These are phyloP conservation scores for Philhelius pedissequus DNA, from an alignment of 2,888 invertebrate genomes.

Conservation along the genomic window DNA sequence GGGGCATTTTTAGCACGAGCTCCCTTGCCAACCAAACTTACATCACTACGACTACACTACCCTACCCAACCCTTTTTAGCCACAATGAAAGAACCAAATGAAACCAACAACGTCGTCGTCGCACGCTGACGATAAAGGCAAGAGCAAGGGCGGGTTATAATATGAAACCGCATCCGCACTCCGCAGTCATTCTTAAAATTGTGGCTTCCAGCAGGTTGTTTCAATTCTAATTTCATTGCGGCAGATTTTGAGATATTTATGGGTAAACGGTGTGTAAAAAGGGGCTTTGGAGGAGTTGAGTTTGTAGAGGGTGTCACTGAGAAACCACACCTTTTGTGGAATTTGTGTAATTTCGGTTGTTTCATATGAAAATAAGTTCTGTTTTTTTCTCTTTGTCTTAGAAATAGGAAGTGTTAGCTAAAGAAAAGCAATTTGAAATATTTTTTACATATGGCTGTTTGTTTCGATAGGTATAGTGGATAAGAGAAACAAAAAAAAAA, in stretches of 20 bases:
- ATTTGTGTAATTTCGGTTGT: slow-evolving; percentile 60
- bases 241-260: slow-evolving; percentile 68
- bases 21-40: slow-evolving; percentile 25
- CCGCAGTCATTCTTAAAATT: slow-evolving; percentile 68
- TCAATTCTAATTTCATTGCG: slow-evolving; percentile 69
- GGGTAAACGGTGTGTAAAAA: slow-evolving; percentile 26
- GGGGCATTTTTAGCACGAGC: slow-evolving; percentile 34
- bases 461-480: too few relatives aligned
- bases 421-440: slow-evolving; percentile 28
- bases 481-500: too few relatives aligned
- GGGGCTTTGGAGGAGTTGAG: background rate
- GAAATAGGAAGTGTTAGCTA: background rate
- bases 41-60: background rate
- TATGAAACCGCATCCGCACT: slow-evolving; percentile 68
- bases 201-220: slow-evolving; percentile 68
- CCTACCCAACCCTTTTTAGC: background rate
- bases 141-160: slow-evolving; percentile 51
- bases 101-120: slow-evolving; percentile 39
- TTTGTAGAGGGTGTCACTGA: slow-evolving; percentile 32
- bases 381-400: background rate
- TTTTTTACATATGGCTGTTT: too few relatives aligned
- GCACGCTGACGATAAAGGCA: slow-evolving; percentile 56
- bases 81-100: slow-evolving; percentile 31
- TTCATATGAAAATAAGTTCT: slow-evolving; percentile 35
- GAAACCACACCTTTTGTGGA: slow-evolving; percentile 46